These are phyloP conservation scores for Quadriops clusia DNA, from an alignment of 2,888 invertebrate genomes.

Conservation along the genomic window DNA sequence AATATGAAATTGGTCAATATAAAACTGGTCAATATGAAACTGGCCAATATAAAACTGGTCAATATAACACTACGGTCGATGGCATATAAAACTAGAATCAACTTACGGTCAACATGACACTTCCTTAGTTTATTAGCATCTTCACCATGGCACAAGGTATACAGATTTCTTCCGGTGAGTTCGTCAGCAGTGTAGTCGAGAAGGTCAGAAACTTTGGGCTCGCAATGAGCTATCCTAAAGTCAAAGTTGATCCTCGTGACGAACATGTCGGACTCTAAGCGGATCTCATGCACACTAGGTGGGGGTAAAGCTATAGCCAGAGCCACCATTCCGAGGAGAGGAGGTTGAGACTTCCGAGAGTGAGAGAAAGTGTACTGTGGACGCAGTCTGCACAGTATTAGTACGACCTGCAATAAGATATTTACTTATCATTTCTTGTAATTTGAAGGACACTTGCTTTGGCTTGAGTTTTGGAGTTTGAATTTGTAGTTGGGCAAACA, in stretches of 20 bases:
- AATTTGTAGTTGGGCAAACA: neutral
- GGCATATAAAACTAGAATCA: too few species aligned
- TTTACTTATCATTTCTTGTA: conserved; percentile 1
- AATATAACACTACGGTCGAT: too few species aligned
- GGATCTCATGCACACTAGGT: conserved; percentile 92
- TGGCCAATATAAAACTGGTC: too few species aligned
- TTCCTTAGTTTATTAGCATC: conserved; percentile 89
- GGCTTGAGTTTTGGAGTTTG: neutral
- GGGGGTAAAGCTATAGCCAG: conserved; percentile 93
- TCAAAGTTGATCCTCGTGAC: conserved; percentile 93
- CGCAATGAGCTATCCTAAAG: conserved; percentile 93
- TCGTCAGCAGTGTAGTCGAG: conserved; percentile 90
- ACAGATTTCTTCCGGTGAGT: conserved; percentile 84
- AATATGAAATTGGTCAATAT: too few species aligned
- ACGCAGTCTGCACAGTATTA: conserved; percentile 81
- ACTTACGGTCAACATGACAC: conserved; percentile 93
- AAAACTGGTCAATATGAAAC: too few species aligned
- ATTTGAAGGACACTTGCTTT: conserved; percentile 2
- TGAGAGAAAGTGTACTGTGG: conserved; percentile 90
- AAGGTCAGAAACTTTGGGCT: conserved; percentile 89
- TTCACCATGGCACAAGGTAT: conserved; percentile 90
- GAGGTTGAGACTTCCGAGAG: conserved; percentile 75
- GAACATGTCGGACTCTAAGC: conserved; percentile 91
- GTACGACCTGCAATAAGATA: conserved; percentile 75
- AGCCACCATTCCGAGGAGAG: conserved; percentile 86